Evolutionary conservation across 2,888 invertebrate species (phyloP), one percentile per base, ranked within the genome.

Genomic region (Synergus laeviventris): DNA sequence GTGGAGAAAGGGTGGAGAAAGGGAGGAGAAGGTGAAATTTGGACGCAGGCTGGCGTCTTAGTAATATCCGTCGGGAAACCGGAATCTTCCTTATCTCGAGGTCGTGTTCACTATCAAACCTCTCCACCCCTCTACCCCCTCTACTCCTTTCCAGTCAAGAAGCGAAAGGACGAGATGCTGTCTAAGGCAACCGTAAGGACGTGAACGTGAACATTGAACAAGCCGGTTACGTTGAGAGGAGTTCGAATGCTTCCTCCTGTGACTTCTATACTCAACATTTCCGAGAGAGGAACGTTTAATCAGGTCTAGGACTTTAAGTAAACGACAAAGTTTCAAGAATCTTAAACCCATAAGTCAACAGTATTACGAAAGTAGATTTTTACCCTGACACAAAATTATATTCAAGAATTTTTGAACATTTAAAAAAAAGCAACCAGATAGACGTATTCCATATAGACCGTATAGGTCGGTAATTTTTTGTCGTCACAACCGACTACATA

Each of bases 51-150:
- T 70, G 70, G 49, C 70, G n/a, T 36, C 66, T 70, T 70, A 31
- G 18, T 70, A 62, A 62, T 62, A 70, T 70, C 70, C 70, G 70
- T 45, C 70, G 36, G 36, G 49, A 31, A 70, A 70, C 36, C 45
- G 49, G 70, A 31, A 70, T 70, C 49, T 70, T 9, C 31, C 70
- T 70, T 70, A 70, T 70, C 70, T 49, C 70, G 49, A 70, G 49
- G 70, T 70, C 70, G 49, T 49, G n/a, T 49, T 49, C 49, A 16
- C 31, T 31, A 66, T 45, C 66, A 9, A 31, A 31, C 42, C 16
- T 42, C 21, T 66, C 42, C 66, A 14, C 66, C 7, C 42, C 16
- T 42, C 21, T 66, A 24, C 66, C 7, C 66, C 7, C 24, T 12
- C 66, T 56, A 9, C 1, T 11, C 4, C 12, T 18, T 9, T 18